These are phyloP conservation scores for Dolichallabes microphthalmus DNA, from an alignment of 2,113 vertebrate species.

Conservation along the genomic window DNA sequence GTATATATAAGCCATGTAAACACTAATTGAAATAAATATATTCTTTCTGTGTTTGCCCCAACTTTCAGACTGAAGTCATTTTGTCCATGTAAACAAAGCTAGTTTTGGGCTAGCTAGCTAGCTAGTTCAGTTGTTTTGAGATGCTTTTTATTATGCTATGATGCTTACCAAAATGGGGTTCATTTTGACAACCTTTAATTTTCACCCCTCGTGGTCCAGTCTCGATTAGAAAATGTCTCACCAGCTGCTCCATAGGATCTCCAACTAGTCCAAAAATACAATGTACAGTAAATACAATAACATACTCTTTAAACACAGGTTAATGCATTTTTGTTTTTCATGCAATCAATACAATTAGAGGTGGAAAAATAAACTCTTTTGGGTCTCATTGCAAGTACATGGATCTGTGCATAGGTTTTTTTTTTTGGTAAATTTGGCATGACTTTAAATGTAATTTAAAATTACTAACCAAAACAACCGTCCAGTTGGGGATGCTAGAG, in stretches of 20 bases:
- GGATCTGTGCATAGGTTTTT: not conserved
- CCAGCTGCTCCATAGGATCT: constrained; percentile 85
- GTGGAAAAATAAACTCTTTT: not conserved
- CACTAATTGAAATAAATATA: too few species aligned
- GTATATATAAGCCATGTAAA: not conserved
- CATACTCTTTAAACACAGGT: not conserved
- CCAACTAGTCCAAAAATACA: constrained; percentile 54
- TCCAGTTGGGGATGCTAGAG: not conserved
- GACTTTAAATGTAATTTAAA: not conserved
- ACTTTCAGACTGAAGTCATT: too few species aligned
- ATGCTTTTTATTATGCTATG: not conserved
- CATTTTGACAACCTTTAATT: constrained; percentile 89
- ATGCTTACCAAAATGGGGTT: constrained; percentile 84
- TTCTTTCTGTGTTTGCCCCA: too few species aligned
- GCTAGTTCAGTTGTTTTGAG: not conserved
- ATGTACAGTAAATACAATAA: not conserved
- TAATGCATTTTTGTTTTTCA: not conserved
- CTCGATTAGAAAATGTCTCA: constrained; percentile 90
- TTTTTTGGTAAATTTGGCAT: not conserved
- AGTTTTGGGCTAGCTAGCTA: not conserved
- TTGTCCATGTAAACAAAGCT: too few species aligned
- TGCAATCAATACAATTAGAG: not conserved
- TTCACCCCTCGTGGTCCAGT: constrained; percentile 87
- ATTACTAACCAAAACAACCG: not conserved
- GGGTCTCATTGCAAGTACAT: not conserved